Evolutionary conservation across 2,113 vertebrate species (phyloP), one percentile per base, ranked within the genome.

Genomic region (Toxotes jaculatrix): DNA sequence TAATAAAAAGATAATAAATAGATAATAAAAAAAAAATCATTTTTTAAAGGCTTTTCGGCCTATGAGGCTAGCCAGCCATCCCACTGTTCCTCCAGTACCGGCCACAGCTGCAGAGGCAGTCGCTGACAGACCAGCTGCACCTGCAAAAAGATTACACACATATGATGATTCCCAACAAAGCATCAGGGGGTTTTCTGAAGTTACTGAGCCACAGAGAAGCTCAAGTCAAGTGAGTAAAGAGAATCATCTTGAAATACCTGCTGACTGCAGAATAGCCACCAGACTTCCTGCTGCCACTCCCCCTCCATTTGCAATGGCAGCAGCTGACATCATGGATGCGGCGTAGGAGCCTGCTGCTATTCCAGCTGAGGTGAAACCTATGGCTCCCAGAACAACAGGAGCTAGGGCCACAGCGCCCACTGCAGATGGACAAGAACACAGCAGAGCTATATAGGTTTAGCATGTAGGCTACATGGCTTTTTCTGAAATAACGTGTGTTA

Each of bases 351-450:
- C 77, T 0, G 21, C 89, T 5, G 87, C 74, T 36, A 92, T 82
- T 2, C 91, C 92, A 2, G 3, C 85, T 3, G 90, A 49, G 19
- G 55, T 86, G 84, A 93, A 93, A 5, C 93, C 93, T 7, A 42
- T 1, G 0, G 59, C 82, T 0, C 67, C 80, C 34, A 91, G 62
- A 10, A 9, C 61, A 4, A 74, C 0, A 3, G 92, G 89, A 21
- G 63, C 78, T 17, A 10, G 0, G 4, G 9, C 21, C 36, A 84
- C 34, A 0, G 76, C 76, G 31, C 10, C 61, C 1, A 19, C 78
- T 85, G 59, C 53, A 45, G 42, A 10, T 1, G 34, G 16, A 62
- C 53, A 43, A 43, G 9, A 69, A 13, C 73, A 75, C 65, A 78
- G 11, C 13, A 53, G 16, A 45, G 43, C 16, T 1, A 47, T 17